Evolutionary conservation across 2,888 invertebrate genomes (phyloP).

Genomic region (Melitaea athalia): DNA sequence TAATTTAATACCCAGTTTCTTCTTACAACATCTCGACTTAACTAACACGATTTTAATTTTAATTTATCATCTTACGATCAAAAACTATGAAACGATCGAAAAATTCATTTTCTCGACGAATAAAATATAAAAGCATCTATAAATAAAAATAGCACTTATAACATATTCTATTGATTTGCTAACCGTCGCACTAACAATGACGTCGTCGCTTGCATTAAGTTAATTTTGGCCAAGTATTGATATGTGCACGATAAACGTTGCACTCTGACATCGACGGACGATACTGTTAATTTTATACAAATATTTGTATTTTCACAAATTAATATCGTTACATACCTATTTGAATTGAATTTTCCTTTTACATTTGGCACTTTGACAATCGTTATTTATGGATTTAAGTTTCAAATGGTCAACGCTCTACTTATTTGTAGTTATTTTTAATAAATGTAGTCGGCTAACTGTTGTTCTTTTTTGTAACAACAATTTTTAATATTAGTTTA

Average conservation of each 20-base stretch:
- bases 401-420: not conserved
- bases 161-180: conserved; percentile 1
- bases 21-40: no score
- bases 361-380: not conserved
- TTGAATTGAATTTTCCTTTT: not conserved
- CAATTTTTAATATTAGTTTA: no score
- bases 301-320: conserved; percentile 2
- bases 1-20: no score
- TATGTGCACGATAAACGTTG: not conserved
- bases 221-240: conserved; percentile 9
- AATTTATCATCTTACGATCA: no score
- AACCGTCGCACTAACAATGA: not conserved
- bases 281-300: conserved; percentile 1
- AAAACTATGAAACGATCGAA: not conserved
- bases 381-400: not conserved
- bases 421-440: not conserved
- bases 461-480: no score
- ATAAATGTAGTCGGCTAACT: no score
- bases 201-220: conserved; percentile 2
- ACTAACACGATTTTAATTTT: no score
- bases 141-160: not conserved
- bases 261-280: not conserved
- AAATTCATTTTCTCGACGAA: not conserved
- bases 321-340: conserved; percentile 1
- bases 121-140: not conserved